Conservation (phyloP, 2,888 invertebrate species). For the Leucophenga maculata region DNA sequence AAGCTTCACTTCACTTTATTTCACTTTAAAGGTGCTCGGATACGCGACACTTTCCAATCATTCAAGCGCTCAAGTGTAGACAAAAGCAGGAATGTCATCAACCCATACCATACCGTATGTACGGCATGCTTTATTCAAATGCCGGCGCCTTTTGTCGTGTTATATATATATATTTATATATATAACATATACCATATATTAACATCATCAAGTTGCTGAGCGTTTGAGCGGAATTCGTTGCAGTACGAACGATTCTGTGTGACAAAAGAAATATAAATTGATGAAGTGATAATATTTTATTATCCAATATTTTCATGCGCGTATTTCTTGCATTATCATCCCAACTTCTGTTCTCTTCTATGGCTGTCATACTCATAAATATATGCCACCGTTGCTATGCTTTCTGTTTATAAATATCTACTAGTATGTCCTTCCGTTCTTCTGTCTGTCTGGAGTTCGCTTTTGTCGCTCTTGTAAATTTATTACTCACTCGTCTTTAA, state of each 20-base stretch:
- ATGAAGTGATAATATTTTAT: slow-evolving; percentile 27
- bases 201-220: no score
- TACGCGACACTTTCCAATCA: background rate
- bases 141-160: background rate
- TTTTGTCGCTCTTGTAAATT: no score
- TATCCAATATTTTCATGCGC: slow-evolving; percentile 17
- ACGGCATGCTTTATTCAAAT: background rate
- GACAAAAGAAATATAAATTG: slow-evolving; percentile 26
- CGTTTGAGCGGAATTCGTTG: background rate
- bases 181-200: no score
- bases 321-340: background rate
- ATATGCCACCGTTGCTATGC: no score
- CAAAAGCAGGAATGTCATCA: background rate
- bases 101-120: background rate
- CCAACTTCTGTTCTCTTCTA: no score
- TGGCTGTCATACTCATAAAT: no score
- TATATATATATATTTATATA: no score
- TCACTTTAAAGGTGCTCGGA: slow-evolving; percentile 1
- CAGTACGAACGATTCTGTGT: background rate
- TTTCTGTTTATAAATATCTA: no score
- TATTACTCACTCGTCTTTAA: no score
- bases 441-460: no score
- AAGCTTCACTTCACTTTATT: no score
- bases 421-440: no score
- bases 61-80: background rate